These are phyloP conservation scores for Elgaria multicarinata DNA, from an alignment of 2,113 vertebrate genomes.

Conservation along the genomic window DNA sequence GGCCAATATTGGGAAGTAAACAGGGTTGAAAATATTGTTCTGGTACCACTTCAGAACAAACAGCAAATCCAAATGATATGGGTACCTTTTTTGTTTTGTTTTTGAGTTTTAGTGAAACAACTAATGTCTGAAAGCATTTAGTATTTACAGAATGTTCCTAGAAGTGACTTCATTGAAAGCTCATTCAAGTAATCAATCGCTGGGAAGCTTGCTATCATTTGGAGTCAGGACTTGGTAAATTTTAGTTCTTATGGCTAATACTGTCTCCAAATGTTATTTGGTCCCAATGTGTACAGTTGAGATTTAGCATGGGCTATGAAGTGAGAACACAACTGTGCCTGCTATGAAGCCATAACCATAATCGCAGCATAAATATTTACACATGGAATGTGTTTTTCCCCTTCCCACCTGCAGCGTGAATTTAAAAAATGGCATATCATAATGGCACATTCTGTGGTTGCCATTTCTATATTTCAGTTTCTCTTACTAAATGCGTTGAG, in stretches of 20 bases:
- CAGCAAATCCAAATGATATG: slow-evolving; percentile 3
- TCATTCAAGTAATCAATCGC: slow-evolving; percentile 40
- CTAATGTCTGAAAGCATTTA: background rate
- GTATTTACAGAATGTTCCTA: slow-evolving; percentile 7
- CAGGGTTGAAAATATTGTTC: slow-evolving; percentile 32
- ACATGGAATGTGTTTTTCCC: background rate
- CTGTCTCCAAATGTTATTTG: rapidly evolving
- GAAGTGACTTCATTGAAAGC: slow-evolving; percentile 32
- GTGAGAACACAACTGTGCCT: background rate
- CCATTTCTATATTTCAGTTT: background rate
- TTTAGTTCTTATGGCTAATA: background rate
- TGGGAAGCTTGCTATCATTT: slow-evolving; percentile 25
- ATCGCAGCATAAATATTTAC: slow-evolving; percentile 3
- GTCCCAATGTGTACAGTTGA: background rate
- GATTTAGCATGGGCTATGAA: background rate
- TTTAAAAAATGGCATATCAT: background rate
- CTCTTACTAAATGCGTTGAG: background rate
- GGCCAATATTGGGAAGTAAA: slow-evolving; percentile 40
- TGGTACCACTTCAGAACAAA: slow-evolving; percentile 5
- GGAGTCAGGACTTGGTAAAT: background rate
- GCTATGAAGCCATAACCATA: background rate
- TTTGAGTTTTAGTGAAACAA: background rate
- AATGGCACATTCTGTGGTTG: background rate
- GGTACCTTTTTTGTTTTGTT: background rate
- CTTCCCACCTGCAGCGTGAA: background rate